phyloP scores from a whole-genome alignment of 2,113 vertebrate species.

The Poeciliopsis occidentalis region DNA sequence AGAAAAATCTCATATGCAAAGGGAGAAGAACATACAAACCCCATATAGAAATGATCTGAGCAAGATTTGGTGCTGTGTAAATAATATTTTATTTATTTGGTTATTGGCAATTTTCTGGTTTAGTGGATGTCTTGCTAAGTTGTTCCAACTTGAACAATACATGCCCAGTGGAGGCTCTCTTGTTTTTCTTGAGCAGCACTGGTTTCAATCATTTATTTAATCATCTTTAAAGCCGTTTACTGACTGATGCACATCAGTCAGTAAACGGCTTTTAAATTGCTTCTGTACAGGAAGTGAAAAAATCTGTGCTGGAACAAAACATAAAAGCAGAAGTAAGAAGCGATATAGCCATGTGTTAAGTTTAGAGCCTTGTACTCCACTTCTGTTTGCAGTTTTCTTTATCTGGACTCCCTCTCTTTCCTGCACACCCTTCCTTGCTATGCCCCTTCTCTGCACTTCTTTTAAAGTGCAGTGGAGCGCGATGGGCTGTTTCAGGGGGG shows the following conservation, averaged over 20 bases:
- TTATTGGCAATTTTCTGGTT: too few relatives aligned
- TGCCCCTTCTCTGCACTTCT: slow-evolving; percentile 48
- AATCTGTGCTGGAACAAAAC: slow-evolving; percentile 27
- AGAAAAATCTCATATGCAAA: too few relatives aligned
- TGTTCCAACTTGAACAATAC: not conserved
- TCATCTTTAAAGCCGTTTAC: not conserved
- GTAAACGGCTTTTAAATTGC: slow-evolving; percentile 4
- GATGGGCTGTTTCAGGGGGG: slow-evolving; percentile 64
- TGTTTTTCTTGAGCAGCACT: not conserved
- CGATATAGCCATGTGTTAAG: slow-evolving; percentile 41
- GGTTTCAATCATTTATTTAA: not conserved
- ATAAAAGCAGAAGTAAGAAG: slow-evolving; percentile 44
- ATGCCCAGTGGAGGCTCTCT: not conserved
- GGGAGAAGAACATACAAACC: too few relatives aligned
- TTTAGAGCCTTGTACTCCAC: slow-evolving; percentile 36
- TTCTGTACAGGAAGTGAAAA: not conserved
- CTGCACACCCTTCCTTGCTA: slow-evolving; percentile 28
- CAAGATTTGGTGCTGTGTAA: too few relatives aligned
- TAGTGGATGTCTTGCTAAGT: too few relatives aligned
- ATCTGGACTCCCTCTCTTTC: slow-evolving; percentile 13
- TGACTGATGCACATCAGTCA: not conserved
- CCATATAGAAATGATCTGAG: too few relatives aligned
- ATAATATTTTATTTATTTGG: too few relatives aligned
- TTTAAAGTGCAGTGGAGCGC: slow-evolving; percentile 73
- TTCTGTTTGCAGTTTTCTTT: slow-evolving; percentile 34